These are phyloP conservation scores for Polyploca ridens DNA, from an alignment of 2,888 invertebrate species.

Conservation along the genomic window DNA sequence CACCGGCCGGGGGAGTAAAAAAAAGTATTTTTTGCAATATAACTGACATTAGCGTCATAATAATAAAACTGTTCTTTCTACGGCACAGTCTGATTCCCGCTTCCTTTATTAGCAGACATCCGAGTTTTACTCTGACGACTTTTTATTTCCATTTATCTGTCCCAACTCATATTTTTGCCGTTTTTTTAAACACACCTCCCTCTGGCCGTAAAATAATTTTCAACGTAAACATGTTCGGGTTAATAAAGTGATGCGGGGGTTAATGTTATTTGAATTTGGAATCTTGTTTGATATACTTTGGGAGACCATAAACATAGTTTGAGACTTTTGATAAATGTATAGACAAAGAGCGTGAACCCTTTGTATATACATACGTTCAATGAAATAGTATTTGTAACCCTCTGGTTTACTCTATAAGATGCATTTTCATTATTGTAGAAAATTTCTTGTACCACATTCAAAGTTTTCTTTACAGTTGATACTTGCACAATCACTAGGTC, in stretches of 20 bases:
- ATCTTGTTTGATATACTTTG: conserved; percentile 14
- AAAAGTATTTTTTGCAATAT: conserved; percentile 46
- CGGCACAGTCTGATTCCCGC: conserved; percentile 62
- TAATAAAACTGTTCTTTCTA: conserved; percentile 70
- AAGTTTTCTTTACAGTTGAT: too few species aligned
- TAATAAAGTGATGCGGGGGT: conserved; percentile 55
- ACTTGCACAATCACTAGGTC: too few species aligned
- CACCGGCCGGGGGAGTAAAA: conserved; percentile 26
- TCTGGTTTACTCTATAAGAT: too few species aligned
- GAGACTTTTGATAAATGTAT: neutral
- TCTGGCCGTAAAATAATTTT: conserved; percentile 58
- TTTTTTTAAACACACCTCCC: conserved; percentile 54
- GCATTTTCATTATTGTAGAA: too few species aligned
- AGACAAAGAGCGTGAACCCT: neutral
- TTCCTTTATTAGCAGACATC: conserved; percentile 73
- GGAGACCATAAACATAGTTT: neutral
- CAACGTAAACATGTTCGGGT: conserved; percentile 66
- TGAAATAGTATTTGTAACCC: neutral
- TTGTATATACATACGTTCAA: too few species aligned
- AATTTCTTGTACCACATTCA: too few species aligned
- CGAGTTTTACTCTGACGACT: conserved; percentile 70
- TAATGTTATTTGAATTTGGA: conserved; percentile 37
- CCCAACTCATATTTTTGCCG: conserved; percentile 40
- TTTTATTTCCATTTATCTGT: conserved; percentile 73
- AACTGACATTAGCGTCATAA: conserved; percentile 69